These are phyloP conservation scores for Rhynchophorus ferrugineus DNA, from an alignment of 1,140 invertebrate genomes.

Conservation along the genomic window DNA sequence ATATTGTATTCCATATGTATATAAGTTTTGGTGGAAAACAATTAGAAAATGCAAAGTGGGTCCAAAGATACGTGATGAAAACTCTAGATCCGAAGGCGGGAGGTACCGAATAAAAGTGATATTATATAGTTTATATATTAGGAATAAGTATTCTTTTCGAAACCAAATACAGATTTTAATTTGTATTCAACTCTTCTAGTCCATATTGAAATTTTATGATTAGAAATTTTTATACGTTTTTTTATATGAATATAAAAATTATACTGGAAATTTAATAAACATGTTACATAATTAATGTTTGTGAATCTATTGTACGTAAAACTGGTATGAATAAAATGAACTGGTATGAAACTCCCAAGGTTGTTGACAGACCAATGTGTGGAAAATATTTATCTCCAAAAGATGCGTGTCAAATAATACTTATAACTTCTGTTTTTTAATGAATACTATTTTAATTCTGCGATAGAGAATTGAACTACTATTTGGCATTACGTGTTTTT, in stretches of 20 bases:
- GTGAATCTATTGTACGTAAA: background rate
- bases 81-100: slow-evolving; percentile 5
- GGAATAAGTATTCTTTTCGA: background rate
- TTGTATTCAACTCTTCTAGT: slow-evolving; percentile 3
- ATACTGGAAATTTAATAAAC: too few species aligned
- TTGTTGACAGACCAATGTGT: too few species aligned
- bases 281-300: background rate
- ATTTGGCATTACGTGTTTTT: too few species aligned
- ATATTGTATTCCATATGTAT: slow-evolving; percentile 59
- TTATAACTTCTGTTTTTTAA: too few species aligned
- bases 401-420: too few species aligned
- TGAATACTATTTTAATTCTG: too few species aligned
- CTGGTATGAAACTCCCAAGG: too few species aligned
- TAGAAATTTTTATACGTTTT: slow-evolving; percentile 11
- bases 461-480: too few species aligned
- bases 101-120: too few species aligned
- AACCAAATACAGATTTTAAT: background rate
- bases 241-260: background rate
- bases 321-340: too few species aligned
- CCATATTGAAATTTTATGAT: slow-evolving; percentile 17
- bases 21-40: slow-evolving; percentile 51
- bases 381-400: too few species aligned
- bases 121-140: too few species aligned
- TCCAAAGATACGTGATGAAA: slow-evolving; percentile 25
- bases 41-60: slow-evolving; percentile 28